A percentile compares a stretch with the other conserved stretches of the same genome.
Evolutionary conservation across 2,113 vertebrate species (phyloP).

Genomic region (zebrafish (Danio rerio)): DNA sequence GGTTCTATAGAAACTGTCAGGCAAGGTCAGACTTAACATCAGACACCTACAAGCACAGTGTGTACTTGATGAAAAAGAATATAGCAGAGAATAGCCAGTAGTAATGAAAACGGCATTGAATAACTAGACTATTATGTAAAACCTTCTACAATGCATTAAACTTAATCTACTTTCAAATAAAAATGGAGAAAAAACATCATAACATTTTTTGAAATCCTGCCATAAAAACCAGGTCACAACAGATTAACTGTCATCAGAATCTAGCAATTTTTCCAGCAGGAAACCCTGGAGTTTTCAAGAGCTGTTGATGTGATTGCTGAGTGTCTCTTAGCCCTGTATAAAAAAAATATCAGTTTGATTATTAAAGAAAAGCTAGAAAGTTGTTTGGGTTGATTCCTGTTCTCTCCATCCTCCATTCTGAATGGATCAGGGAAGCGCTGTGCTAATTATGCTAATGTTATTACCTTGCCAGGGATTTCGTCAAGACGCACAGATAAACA

Average conservation of each 20-base stretch:
- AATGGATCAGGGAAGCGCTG: background rate
- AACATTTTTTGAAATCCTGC: background rate
- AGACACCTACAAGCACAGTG: background rate
- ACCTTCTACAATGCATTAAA: background rate
- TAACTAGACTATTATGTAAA: background rate
- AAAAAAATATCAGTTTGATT: background rate
- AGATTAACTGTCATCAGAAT: background rate
- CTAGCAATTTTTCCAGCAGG: background rate
- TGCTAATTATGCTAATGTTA: slow-evolving; percentile 52
- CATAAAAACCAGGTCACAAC: background rate
- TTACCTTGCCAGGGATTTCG: slow-evolving; percentile 42
- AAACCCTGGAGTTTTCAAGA: slow-evolving; percentile 2
- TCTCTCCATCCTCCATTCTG: background rate
- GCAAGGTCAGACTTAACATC: background rate
- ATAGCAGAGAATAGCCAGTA: background rate
- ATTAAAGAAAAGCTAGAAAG: background rate
- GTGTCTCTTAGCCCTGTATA: background rate
- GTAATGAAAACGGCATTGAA: background rate
- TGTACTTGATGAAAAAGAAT: background rate
- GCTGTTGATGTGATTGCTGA: slow-evolving; percentile 13
- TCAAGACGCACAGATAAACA: slow-evolving; percentile 33
- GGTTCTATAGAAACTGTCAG: background rate
- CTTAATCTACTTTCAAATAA: background rate
- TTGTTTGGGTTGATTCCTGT: background rate
- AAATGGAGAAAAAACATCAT: background rate